phyloP scores from a whole-genome alignment of 1,140 invertebrate genomes.

The Pseudoatta argentina region DNA sequence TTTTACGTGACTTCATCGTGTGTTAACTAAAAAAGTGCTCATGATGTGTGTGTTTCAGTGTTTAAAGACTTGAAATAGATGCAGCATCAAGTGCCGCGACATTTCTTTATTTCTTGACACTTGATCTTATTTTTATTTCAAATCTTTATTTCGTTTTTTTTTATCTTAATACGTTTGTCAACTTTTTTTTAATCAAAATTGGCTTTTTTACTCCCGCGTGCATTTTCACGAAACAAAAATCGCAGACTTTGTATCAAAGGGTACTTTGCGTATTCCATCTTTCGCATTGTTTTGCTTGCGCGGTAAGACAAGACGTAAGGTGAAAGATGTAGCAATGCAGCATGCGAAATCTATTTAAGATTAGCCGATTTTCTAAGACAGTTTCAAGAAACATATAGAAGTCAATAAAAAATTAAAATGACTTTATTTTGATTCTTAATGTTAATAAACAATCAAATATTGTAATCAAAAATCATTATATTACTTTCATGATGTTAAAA shows the following conservation, averaged over 20 bases:
- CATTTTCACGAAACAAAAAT: background rate
- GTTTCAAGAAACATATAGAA: too few relatives aligned
- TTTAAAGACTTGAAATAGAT: slow-evolving; percentile 1
- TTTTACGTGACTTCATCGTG: slow-evolving; percentile 28
- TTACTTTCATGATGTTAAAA: too few relatives aligned
- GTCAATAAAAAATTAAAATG: too few relatives aligned
- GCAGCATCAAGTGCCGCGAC: background rate
- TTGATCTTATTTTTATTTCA: background rate
- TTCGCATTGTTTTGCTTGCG: slow-evolving; percentile 12
- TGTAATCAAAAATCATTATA: too few relatives aligned
- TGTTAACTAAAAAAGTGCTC: slow-evolving; percentile 4
- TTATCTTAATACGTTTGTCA: background rate
- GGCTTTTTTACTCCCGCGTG: background rate
- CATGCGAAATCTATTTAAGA: background rate
- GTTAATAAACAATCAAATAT: too few relatives aligned
- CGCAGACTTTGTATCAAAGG: background rate
- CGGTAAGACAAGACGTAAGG: background rate
- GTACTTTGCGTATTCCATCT: slow-evolving; percentile 9
- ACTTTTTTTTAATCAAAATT: background rate
- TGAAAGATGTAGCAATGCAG: slow-evolving; percentile 37
- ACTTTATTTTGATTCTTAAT: too few relatives aligned
- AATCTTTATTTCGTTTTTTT: background rate
- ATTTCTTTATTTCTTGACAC: background rate
- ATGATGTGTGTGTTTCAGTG: slow-evolving; percentile 20
- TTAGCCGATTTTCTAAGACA: background rate